Evolutionary conservation across 2,888 invertebrate species (phyloP).

Genomic region (Plebejus anna): DNA sequence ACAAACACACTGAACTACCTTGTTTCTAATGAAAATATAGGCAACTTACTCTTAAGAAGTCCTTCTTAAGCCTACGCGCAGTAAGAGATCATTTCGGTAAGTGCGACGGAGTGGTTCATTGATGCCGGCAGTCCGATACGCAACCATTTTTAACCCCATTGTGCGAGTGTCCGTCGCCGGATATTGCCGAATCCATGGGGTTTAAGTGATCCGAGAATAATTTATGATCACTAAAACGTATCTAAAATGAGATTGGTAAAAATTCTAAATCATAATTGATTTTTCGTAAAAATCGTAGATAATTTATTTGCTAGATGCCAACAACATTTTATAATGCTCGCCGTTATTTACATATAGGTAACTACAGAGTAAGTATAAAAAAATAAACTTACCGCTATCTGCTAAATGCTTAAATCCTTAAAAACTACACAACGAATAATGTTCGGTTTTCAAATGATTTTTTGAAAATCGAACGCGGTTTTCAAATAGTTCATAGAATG

Average conservation of each 20-base stretch:
- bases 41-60: background rate
- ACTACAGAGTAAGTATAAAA: no score
- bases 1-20: background rate
- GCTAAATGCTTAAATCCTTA: no score
- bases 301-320: no score
- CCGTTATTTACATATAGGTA: no score
- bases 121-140: conserved; percentile 57
- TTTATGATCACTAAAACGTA: conserved; percentile 51
- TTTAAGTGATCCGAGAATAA: conserved; percentile 60
- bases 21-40: background rate
- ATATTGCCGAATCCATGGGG: conserved; percentile 48
- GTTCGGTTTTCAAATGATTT: no score
- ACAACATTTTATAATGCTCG: no score
- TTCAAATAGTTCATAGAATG: no score
- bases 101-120: conserved; percentile 61
- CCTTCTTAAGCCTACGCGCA: background rate
- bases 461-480: no score
- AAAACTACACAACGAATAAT: no score
- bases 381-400: no score
- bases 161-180: conserved; percentile 57
- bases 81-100: conserved; percentile 38
- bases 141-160: conserved; percentile 74
- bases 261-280: background rate
- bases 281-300: no score
- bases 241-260: background rate